Evolutionary conservation across 2,888 invertebrate species (phyloP), one percentile per base, ranked within the genome.

Genomic region (Diaperis boleti): DNA sequence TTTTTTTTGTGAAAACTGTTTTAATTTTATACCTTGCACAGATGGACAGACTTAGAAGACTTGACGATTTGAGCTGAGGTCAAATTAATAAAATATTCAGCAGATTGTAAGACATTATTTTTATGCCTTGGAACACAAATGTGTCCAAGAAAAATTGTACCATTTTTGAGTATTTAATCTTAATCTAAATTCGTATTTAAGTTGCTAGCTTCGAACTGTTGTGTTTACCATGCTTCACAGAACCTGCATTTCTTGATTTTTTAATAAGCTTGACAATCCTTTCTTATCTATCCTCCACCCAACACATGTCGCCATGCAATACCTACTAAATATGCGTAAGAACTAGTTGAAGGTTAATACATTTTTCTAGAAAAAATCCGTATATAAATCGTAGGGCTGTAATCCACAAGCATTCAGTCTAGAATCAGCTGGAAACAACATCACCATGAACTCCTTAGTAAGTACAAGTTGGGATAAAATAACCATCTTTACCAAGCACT

Each of bases 381-480:
- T 47, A 66, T 69, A 72, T 70, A 73, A 72, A 69, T 64, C 62
- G 55, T 42, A 62, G 68, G 68, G 67, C 65, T 55, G 54, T 63
- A 68, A 50, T 33, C 52, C 42, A 41, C 41, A 49, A 41, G 20
- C 47, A 57, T 69, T 65, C 69, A 69, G 68, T 72, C 20, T 68
- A 37, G 20, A 47, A 57, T 59, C 65, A 64, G 65, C 42, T 59
- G 37, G 33, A 33, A 39, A 64, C 59, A 57, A 62, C 60, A 66
- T 35, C 71, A 74, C 47, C 66, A 77, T 77, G 77, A 76, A 76
- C 71, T 74, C 73, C 65, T 69, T 75, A 74, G 77, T 77, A 74
- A 77, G 76, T n/a, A n/a, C n/a, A n/a, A n/a, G n/a, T n/a, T n/a
- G n/a, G n/a, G n/a, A n/a, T n/a, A n/a, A n/a, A n/a, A n/a, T n/a